Percentiles rank a stretch among this genome's conserved stretches.
Conservation (phyloP, 2,113 vertebrate genomes). For the Beaufortia kweichowensis region DNA sequence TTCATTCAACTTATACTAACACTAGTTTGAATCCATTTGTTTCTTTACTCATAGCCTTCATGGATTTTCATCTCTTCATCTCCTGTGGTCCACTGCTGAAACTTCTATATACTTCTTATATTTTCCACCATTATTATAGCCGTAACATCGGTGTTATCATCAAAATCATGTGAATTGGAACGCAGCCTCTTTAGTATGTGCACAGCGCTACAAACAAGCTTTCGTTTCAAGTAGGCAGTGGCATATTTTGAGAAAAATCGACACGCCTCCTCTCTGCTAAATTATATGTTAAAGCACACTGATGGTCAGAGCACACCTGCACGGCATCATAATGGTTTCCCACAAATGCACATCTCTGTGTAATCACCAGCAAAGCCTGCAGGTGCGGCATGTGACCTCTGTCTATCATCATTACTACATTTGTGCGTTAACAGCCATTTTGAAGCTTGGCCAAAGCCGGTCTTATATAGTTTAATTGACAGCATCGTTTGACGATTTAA, state of each 20-base stretch:
- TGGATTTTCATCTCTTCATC: constrained; percentile 3
- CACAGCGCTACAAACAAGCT: too few species aligned
- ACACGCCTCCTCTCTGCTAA: neutral
- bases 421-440: constrained; percentile 35
- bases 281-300: constrained; percentile 32
- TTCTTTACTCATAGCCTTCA: neutral
- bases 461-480: constrained; percentile 38
- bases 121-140: constrained; percentile 21
- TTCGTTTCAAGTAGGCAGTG: neutral
- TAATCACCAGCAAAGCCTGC: constrained; percentile 48
- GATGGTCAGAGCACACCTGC: constrained; percentile 48
- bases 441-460: constrained; percentile 43
- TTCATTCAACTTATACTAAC: constrained; percentile 28
- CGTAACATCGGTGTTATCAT: neutral
- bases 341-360: constrained; percentile 13
- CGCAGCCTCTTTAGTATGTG: neutral
- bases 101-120: neutral
- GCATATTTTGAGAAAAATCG: neutral
- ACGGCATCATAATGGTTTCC: constrained; percentile 31
- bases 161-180: neutral
- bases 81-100: neutral
- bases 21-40: neutral
- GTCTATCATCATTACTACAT: constrained; percentile 18
- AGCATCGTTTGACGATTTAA: neutral
- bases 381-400: constrained; percentile 40